Evolutionary conservation across 2,888 invertebrate genomes (phyloP).

Genomic region (Pollenia angustigena): DNA sequence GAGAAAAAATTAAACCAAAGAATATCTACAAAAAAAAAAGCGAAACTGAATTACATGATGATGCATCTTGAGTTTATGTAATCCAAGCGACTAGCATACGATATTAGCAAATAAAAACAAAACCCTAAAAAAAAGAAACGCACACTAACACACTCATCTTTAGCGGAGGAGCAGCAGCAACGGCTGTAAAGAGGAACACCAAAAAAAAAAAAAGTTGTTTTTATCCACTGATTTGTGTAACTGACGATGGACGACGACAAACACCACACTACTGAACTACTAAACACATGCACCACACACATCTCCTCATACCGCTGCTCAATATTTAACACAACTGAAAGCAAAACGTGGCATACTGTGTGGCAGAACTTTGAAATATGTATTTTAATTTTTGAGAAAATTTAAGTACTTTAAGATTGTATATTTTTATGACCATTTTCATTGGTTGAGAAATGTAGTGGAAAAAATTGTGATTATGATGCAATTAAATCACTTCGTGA

Average conservation of each 20-base stretch:
- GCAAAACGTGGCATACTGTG: neutral
- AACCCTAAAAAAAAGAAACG: slow-evolving; percentile 20
- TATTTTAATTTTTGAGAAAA: neutral
- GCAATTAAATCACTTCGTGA: too few species aligned
- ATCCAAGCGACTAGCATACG: slow-evolving; percentile 73
- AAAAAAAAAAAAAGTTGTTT: slow-evolving; percentile 13
- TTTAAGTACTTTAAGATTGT: too few species aligned
- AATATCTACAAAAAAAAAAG: slow-evolving; percentile 57
- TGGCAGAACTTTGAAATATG: slow-evolving; percentile 32
- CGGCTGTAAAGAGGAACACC: slow-evolving; percentile 17
- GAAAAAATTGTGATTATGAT: too few species aligned
- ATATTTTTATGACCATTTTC: too few species aligned
- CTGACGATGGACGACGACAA: slow-evolving; percentile 64
- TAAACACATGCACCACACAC: slow-evolving; percentile 70
- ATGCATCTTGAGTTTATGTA: slow-evolving; percentile 74
- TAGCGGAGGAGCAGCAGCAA: slow-evolving; percentile 27
- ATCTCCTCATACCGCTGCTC: slow-evolving; percentile 19
- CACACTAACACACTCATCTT: neutral
- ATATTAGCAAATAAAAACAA: slow-evolving; percentile 37
- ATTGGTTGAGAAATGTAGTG: too few species aligned
- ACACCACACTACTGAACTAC: slow-evolving; percentile 77
- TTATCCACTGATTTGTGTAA: slow-evolving; percentile 62
- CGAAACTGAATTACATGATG: slow-evolving; percentile 73
- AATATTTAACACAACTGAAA: neutral
- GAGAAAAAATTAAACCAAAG: slow-evolving; percentile 10